Conservation (phyloP, 2,888 invertebrate species). For the Hypolimnas misippus region DNA sequence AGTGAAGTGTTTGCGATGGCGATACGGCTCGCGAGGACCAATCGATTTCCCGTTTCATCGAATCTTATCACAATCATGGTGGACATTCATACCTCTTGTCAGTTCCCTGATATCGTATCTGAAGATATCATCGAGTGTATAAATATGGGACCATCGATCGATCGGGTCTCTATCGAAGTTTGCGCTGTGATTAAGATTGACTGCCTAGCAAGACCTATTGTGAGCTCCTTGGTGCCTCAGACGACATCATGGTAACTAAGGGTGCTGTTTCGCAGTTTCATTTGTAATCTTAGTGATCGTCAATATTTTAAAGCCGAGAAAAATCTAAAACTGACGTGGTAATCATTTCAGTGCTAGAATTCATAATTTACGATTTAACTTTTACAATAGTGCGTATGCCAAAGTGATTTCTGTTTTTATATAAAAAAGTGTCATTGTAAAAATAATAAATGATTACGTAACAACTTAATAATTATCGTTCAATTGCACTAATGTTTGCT, state of each 20-base stretch:
- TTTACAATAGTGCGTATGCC: conserved; percentile 13
- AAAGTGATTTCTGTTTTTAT: conserved; percentile 12
- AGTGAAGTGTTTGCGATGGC: conserved; percentile 77
- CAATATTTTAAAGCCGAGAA: conserved; percentile 8
- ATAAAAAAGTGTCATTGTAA: conserved; percentile 35
- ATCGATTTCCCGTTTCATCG: conserved; percentile 73
- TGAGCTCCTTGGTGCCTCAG: conserved; percentile 25
- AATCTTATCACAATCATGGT: conserved; percentile 82
- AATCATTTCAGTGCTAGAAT: conserved; percentile 26
- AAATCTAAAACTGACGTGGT: conserved; percentile 27
- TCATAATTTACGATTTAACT: not conserved
- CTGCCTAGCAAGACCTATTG: conserved; percentile 48
- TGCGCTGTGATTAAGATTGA: conserved; percentile 71
- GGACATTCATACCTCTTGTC: conserved; percentile 77
- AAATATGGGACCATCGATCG: conserved; percentile 83
- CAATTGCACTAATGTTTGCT: conserved; percentile 69
- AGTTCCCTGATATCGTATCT: conserved; percentile 78
- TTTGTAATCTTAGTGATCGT: conserved; percentile 19
- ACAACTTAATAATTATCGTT: conserved; percentile 67
- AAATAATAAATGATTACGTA: conserved; percentile 66
- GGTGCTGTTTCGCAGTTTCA: conserved; percentile 30
- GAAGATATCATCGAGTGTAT: conserved; percentile 82
- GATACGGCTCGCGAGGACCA: conserved; percentile 73
- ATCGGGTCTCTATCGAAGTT: conserved; percentile 81
- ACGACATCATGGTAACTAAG: conserved; percentile 41